Evolutionary conservation across 2,797 vertebrate genomes (phyloP), one percentile per base, ranked within the genome.

Genomic region (Sebastes cheni): DNA sequence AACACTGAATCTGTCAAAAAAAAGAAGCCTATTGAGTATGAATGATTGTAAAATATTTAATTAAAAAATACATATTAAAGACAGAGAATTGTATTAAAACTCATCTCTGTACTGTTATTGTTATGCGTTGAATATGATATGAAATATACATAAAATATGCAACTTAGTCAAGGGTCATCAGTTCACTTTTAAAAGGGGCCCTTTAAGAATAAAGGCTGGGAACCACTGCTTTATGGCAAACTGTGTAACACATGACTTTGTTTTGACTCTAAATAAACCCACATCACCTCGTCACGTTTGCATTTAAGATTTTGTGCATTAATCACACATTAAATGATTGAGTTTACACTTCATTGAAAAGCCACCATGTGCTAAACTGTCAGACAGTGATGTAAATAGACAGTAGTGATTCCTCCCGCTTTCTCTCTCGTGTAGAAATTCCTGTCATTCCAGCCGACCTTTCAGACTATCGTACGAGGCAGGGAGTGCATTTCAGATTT

Each of bases 391-490:
- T 68, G 34, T 83, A 84, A 84, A 74, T 66, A 90, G n/a, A 61
- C 29, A 39, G 13, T 4, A 2, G 18, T 10, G 30, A 29, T 16
- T 75, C 25, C 14, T 36, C 5, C 46, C 11, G 69, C 20, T 62
- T 42, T 22, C 2, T 62, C 68, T 56, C 65, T 67, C 13, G 6
- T 81, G 42, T 52, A 34, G 11, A 27, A 85, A 95, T 94, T 92
- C 91, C 71, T 82, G 16, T 89, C 89, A 91, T 93, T 90, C 92
- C 86, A 85, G 29, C 6, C 72, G 36, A 52, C 36, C 14, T 78
- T 74, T 70, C 20, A 18, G 30, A 65, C 27, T 64, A 62, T 46
- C 29, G 2, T 78, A 66, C 36, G 13, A 64, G 71, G 39, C n/a
- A 71, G 61, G 67, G 65, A 73, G 65, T 50, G 64, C 54, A 80